Evolutionary conservation across 2,113 vertebrate species (phyloP), one percentile per base, ranked within the genome.

Genomic region (Ariopsis seemanni): DNA sequence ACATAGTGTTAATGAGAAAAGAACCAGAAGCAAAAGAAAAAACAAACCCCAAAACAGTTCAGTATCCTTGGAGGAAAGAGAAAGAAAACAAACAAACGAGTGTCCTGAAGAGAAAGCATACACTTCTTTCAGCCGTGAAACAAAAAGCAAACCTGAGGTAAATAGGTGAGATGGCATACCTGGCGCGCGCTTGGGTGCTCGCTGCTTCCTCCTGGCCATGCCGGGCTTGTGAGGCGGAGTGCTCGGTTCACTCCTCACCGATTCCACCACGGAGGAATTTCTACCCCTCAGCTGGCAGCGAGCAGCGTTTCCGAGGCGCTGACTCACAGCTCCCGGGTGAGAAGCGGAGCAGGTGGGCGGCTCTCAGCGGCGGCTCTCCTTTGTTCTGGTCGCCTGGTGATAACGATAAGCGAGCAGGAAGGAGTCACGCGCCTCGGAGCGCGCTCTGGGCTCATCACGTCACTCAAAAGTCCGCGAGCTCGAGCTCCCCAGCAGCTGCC

Each of bases 171-270:
- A 65, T 10, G 69, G 5, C 67, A 90, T 99, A 99, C 98, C 98
- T 98, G 97, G 95, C 91, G 97, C 97, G 95, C 97, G 97, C 95
- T 96, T 96, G 90, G 98, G 98, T 96, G 97, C 97, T 92, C 99
- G 97, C 97, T 99, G 98, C 96, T 99, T 99, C 96, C 97, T 97
- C 94, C 98, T 94, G 93, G 98, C 97, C 98, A 99, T 99, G 94
- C 93, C 96, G 85, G 74, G 30, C 10, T 57, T 1, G 53, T 0
- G 53, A 27, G 12, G 17, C 18, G 34, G 9, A 62, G 30, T 69
- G 60, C 79, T 67, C 60, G 2, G 57, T 67, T 65, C 10, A 79
- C 55, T 86, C 72, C 89, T 52, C 85, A 15, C 27, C 20, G 75
- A 15, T 50, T 27, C 34, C 80, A 34, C 12, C 58, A 69, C 84